A percentile compares a stretch with the other conserved stretches of the same genome.
phyloP scores from a whole-genome alignment of 2,113 vertebrate species.

The Salvator merianae region DNA sequence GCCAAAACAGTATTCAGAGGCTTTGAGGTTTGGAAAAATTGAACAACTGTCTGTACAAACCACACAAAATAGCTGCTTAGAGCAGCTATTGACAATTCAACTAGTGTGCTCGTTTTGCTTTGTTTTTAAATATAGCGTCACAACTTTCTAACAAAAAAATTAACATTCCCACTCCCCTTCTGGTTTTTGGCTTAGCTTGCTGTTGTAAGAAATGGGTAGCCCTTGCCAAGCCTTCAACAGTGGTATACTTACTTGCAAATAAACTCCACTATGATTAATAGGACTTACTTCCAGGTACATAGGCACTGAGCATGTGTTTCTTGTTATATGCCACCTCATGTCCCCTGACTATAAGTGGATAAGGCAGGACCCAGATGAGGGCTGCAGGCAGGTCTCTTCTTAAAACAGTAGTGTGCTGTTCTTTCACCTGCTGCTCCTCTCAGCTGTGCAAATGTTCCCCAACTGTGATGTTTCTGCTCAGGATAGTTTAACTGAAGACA shows the following conservation, averaged over 20 bases:
- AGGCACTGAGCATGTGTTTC: not conserved
- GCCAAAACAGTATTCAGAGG: conserved; percentile 25
- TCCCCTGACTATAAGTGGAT: no score
- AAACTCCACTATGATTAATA: not conserved
- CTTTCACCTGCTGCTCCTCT: no score
- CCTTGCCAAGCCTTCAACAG: not conserved
- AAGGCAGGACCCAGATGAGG: no score
- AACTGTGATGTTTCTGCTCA: no score
- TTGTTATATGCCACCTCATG: no score
- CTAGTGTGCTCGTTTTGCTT: conserved; percentile 1
- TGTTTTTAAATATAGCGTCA: not conserved
- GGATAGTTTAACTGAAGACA: no score
- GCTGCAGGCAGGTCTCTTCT: no score
- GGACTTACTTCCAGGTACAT: not conserved
- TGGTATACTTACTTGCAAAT: not conserved
- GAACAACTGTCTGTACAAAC: not conserved
- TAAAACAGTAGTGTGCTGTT: no score
- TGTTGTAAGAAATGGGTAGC: not conserved
- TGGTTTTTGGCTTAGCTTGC: not conserved
- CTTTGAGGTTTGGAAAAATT: not conserved
- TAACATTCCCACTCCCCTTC: not conserved
- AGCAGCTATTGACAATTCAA: not conserved
- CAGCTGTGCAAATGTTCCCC: no score
- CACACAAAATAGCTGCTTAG: not conserved
- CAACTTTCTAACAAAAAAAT: not conserved